Base-by-base conservation (phyloP, 2,888 invertebrate genomes). In the Capitulum mitella region DNA sequence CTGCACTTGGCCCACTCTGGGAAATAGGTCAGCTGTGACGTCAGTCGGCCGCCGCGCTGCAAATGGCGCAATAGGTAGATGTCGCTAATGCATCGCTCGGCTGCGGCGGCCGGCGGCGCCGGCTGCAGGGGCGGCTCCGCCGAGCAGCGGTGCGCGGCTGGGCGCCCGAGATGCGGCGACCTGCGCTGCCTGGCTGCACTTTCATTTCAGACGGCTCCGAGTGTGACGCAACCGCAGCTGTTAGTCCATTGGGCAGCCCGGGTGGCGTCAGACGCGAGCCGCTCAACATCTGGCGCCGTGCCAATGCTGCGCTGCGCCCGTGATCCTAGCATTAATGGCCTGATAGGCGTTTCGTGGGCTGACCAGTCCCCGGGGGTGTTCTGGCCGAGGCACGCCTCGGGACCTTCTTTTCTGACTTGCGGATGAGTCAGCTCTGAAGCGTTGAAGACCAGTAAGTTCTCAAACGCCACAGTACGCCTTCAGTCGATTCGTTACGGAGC, bases 1-100 rank as follows among this genome's bases (percentile, higher is more conserved):
- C 70, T 70, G 70, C 70, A 70, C 70, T 70, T 70, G 70, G 70
- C 70, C 70, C 70, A 70, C 70, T 70, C 37, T n/a, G 70, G 40
- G 26, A 70, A 70, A 29, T 37, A n/a, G 70, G 70, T 70, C 70
- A 70, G 37, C 12, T 10, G 37, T 70, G 70, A 70, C 70, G 70
- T 70, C 70, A 70, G 34, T 19, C n/a, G 34, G 19, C 34, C 10
- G 34, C 64, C 64, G 34, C 19, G 58, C 58, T 16, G 64, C 32
- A 3, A 34, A 19, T 64, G 64, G 64, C 64, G 64, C 64, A 64
- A 64, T 64, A 64, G 34, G 32, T 34, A 64, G 64, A 34, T 64
- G 61, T 61, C 61, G 61, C 61, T 32, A 14, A 16, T 32, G 64
- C 64, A 34, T 19, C 29, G 51, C 51, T 29, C 14, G 29, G 58